These are phyloP conservation scores for Actinia equina DNA, from an alignment of 64 coral and sea anemone genomes.

Conservation along the genomic window DNA sequence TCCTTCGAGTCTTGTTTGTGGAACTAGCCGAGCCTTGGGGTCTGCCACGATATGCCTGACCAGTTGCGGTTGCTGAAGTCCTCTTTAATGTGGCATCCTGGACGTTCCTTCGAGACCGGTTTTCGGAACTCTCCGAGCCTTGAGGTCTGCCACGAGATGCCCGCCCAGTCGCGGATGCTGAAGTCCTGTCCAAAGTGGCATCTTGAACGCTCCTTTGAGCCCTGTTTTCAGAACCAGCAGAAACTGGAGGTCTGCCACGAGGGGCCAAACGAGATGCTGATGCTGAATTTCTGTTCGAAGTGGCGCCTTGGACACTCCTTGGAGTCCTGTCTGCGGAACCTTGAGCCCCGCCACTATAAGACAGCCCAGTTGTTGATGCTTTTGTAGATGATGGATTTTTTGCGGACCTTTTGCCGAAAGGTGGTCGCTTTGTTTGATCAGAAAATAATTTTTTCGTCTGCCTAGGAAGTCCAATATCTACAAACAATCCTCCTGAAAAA, in stretches of 20 bases:
- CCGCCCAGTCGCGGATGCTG: neutral
- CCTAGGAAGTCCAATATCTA: neutral
- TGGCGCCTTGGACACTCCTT: neutral
- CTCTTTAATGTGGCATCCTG: neutral
- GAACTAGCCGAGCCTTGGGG: neutral
- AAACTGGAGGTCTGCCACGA: neutral
- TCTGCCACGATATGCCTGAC: neutral
- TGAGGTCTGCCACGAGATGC: neutral
- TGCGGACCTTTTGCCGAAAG: neutral
- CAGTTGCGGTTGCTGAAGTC: neutral
- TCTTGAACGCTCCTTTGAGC: neutral
- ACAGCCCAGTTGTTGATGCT: neutral
- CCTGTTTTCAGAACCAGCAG: neutral
- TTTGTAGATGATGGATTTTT: neutral
- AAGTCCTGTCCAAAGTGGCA: neutral
- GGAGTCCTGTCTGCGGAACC: neutral
- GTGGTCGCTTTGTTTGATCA: neutral
- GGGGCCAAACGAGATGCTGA: neutral
- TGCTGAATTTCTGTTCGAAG: neutral
- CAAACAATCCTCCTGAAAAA: conserved; percentile 10
- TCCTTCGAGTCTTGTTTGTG: neutral
- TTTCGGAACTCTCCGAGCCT: neutral
- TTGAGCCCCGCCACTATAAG: neutral
- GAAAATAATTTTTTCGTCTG: neutral
- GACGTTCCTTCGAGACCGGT: neutral